Conservation (phyloP, 2,113 vertebrate species). For the Eulacestoma nigropectus region DNA sequence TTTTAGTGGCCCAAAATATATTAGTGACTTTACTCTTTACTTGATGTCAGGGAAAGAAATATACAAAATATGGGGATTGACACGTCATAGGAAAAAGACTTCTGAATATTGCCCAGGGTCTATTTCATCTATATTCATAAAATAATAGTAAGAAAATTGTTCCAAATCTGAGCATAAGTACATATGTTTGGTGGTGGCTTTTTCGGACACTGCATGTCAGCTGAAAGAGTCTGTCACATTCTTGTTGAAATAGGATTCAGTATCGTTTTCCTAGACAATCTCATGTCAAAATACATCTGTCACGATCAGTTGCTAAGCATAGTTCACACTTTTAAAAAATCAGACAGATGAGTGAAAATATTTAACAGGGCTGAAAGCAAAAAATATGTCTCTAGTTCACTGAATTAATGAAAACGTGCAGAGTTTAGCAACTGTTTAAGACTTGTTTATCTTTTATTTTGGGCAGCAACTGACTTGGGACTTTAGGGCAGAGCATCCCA, state of each 20-base stretch:
- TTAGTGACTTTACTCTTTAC: background rate
- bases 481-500: background rate
- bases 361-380: background rate
- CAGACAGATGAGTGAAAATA: background rate
- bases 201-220: background rate
- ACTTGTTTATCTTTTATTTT: background rate
- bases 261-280: background rate
- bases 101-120: background rate
- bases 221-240: background rate
- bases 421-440: background rate
- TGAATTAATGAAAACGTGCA: background rate
- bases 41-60: background rate
- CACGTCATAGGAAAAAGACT: background rate
- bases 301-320: background rate
- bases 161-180: background rate
- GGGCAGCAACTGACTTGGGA: background rate
- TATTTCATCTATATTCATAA: background rate
- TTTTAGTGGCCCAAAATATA: background rate
- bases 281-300: conserved; percentile 6
- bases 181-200: background rate
- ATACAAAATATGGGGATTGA: background rate
- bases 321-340: background rate
- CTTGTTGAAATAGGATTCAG: background rate
- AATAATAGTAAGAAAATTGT: background rate
- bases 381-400: background rate